Conservation (phyloP, 37 sponge, comb jelly and placozoan genomes). For the Mnemiopsis leidyi region DNA sequence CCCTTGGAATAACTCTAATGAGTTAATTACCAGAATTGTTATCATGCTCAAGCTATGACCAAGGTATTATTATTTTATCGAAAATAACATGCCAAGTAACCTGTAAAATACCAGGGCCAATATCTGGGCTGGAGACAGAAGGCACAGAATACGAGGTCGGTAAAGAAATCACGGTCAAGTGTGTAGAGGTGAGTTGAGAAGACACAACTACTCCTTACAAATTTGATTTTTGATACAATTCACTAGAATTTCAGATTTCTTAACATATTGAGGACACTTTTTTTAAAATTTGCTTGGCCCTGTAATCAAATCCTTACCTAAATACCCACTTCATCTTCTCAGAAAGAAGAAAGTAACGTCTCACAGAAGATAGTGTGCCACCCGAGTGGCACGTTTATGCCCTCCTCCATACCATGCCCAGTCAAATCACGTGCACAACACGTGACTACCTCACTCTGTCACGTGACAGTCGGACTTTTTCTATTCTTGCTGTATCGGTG, state of each 20-base stretch:
- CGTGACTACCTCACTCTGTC: neutral
- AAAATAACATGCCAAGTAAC: too few species aligned
- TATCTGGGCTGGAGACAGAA: neutral
- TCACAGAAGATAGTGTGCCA: neutral
- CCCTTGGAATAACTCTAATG: too few species aligned
- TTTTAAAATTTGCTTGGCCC: too few species aligned
- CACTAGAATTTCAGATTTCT: too few species aligned
- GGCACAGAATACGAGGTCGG: neutral
- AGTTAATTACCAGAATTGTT: too few species aligned
- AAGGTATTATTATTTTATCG: too few species aligned
- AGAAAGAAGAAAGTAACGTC: neutral
- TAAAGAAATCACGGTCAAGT: neutral
- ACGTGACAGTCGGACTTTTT: neutral
- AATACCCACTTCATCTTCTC: neutral
- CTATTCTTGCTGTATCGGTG: neutral
- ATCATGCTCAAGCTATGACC: too few species aligned
- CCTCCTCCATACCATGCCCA: slow-evolving; percentile 31
- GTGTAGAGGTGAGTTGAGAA: slow-evolving; percentile 1
- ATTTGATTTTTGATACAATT: too few species aligned
- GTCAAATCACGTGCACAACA: neutral
- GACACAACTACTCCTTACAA: too few species aligned
- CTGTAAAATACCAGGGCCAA: neutral
- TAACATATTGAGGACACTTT: too few species aligned
- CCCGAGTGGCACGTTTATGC: neutral
- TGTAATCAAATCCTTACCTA: neutral